Evolutionary conservation across 2,113 vertebrate genomes (phyloP).

Genomic region (Crocuta crocuta): DNA sequence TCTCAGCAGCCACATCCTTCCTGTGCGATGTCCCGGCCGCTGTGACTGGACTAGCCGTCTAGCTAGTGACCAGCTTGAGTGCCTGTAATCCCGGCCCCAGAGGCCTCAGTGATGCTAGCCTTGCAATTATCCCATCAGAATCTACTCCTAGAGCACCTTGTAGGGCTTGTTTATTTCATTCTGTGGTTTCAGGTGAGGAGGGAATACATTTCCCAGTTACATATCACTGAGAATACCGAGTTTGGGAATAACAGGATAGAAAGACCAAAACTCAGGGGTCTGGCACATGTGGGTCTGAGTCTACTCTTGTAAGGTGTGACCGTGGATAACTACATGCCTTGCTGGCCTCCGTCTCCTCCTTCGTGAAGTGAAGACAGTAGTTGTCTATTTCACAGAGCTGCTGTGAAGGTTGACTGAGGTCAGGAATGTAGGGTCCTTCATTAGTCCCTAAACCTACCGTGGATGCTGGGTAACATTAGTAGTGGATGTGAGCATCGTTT

Average conservation of each 20-base stretch:
- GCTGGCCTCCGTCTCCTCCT: not conserved
- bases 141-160: accelerated
- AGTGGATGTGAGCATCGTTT: not conserved
- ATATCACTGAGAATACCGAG: not conserved
- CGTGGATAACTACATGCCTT: not conserved
- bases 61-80: not conserved
- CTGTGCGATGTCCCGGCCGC: not conserved
- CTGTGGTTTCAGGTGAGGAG: not conserved
- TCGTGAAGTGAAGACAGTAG: not conserved
- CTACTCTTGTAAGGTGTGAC: not conserved
- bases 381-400: not conserved
- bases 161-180: not conserved
- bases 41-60: not conserved
- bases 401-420: not conserved
- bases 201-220: not conserved
- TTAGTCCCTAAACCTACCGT: not conserved
- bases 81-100: not conserved
- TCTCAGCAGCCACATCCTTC: not conserved
- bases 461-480: not conserved
- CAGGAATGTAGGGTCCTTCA: not conserved
- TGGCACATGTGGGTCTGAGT: not conserved
- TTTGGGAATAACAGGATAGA: not conserved
- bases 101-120: not conserved
- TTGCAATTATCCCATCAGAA: not conserved
- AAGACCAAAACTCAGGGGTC: not conserved